Conservation (phyloP, 2,888 invertebrate species). For the Ophioninae sp. region DNA sequence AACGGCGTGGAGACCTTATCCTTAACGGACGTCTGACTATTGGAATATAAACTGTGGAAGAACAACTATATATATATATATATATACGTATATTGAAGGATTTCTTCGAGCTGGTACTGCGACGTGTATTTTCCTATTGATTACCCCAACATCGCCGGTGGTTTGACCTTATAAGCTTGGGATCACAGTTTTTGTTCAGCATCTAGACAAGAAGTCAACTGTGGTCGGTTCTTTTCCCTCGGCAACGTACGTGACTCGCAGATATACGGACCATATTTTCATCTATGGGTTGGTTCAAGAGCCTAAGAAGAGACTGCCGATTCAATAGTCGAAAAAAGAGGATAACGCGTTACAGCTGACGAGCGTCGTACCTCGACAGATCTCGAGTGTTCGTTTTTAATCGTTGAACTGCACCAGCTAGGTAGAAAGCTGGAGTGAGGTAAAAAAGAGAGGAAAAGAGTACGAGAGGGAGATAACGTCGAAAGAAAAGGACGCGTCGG, state of each 20-base stretch:
- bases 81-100: background rate
- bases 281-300: background rate
- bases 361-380: constrained; percentile 36
- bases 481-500: constrained; percentile 36
- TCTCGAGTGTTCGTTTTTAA: constrained; percentile 34
- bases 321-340: background rate
- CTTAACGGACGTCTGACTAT: constrained; percentile 23
- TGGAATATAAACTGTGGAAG: constrained; percentile 26
- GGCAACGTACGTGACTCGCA: background rate
- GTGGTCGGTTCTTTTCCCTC: background rate
- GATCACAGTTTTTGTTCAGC: background rate
- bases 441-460: background rate
- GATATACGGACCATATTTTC: background rate
- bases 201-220: background rate
- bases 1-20: constrained; percentile 22
- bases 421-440: background rate
- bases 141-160: background rate
- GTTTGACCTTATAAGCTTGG: background rate
- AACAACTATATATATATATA: constrained; percentile 3
- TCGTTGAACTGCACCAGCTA: constrained; percentile 18
- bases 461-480: constrained; percentile 27
- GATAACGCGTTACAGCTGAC: constrained; percentile 24
- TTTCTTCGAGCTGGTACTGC: constrained; percentile 23
- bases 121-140: constrained; percentile 3
- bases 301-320: background rate